These are phyloP conservation scores for Gastracanthus pulcherrimus DNA, from an alignment of 2,888 invertebrate species.

Conservation along the genomic window DNA sequence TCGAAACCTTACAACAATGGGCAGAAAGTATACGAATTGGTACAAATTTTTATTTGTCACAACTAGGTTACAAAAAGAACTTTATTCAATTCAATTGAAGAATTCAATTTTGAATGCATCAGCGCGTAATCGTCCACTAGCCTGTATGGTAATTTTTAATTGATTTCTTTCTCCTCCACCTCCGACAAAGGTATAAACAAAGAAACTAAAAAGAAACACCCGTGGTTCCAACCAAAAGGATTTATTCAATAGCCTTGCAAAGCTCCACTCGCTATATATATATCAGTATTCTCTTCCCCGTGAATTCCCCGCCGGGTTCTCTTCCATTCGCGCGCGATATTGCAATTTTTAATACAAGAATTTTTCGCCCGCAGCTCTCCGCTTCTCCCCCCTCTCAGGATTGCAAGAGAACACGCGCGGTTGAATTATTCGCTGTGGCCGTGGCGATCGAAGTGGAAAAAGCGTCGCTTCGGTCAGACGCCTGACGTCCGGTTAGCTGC, in stretches of 20 bases:
- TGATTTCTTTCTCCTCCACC: neutral
- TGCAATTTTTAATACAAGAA: constrained; percentile 53
- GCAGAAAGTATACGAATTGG: too few species aligned
- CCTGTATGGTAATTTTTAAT: constrained; percentile 12
- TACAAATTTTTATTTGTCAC: too few species aligned
- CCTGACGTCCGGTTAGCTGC: neutral
- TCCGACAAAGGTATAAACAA: neutral
- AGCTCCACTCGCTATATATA: neutral
- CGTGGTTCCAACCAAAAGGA: constrained; percentile 2
- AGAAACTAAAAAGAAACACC: neutral
- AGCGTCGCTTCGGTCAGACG: constrained; percentile 23
- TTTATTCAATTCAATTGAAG: neutral
- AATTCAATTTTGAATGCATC: neutral
- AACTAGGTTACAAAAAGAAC: too few species aligned
- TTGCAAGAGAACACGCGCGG: neutral
- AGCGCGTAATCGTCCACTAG: neutral
- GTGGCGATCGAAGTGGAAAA: constrained; percentile 51
- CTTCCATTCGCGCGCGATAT: constrained; percentile 17
- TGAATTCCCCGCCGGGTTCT: neutral
- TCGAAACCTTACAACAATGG: too few species aligned
- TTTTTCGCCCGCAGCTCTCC: constrained; percentile 22
- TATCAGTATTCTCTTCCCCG: neutral
- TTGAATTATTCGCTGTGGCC: constrained; percentile 28
- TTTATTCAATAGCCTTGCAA: constrained; percentile 1
- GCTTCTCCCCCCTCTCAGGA: too few species aligned